Evolutionary conservation across 2,797 vertebrate species (phyloP), one percentile per base, ranked within the genome.

Genomic region (Lepidocolaptes lacrymiger): DNA sequence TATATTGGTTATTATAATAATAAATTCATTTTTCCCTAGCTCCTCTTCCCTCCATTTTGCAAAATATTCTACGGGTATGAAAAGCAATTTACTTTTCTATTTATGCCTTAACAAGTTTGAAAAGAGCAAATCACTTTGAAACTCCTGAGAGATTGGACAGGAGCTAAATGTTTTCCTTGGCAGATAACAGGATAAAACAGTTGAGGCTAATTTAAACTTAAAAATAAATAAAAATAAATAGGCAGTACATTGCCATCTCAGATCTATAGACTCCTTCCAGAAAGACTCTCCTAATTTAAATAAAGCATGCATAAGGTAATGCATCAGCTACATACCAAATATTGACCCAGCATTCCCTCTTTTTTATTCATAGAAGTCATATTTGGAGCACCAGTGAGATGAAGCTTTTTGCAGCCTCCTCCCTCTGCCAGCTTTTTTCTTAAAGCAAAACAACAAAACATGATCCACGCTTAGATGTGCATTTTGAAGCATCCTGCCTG

Each of bases 1-100:
- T 54, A 85, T 88, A 92, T 78, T 87, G 44, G 55, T 74, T 93
- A 77, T 95, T 93, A 91, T 67, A 91, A 87, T 87, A 93, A 93
- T 73, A 85, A 86, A 91, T 69, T 93, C 11, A 0, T 77, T 93
- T 63, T 84, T 82, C 78, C 63, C 68, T 44, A 44, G 43, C 58
- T 71, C 32, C 13, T 71, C 67, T 88, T 89, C 72, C 44, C 81
- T 67, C 20, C 34, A 54, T 56, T 85, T 77, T 51, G 46, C 46
- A 76, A 94, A 94, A 89, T n/a, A 54, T 92, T 78, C 27, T 19
- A 32, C 46, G 14, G 5, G 77, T 63, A 85, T 71, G 58, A 52
- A 82, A 89, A 94, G 76, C 72, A 85, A 81, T 93, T 92, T 89
- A 85, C 69, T 92, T 75, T 69, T 52, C 79, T 88, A 75, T 91